Evolutionary conservation across 2,797 vertebrate species (phyloP).

Genomic region (Acridotheres tristis): DNA sequence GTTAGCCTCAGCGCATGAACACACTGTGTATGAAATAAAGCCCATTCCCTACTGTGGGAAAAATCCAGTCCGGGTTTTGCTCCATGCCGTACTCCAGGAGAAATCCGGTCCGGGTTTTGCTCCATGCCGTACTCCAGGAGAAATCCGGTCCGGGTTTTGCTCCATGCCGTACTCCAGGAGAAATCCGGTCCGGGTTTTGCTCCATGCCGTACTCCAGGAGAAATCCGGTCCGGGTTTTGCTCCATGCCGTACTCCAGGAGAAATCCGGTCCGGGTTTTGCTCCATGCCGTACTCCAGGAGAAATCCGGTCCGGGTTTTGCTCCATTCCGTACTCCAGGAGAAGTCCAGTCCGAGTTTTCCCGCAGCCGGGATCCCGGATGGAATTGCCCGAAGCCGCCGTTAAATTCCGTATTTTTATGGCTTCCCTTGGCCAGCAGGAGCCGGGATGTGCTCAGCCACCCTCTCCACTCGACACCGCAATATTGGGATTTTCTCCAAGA

Average conservation of each 20-base stretch:
- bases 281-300: rapidly evolving
- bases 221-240: neutral
- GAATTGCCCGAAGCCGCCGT: too few relatives aligned
- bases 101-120: neutral
- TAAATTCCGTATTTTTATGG: neutral
- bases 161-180: rapidly evolving
- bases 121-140: rapidly evolving
- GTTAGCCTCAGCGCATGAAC: neutral
- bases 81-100: rapidly evolving
- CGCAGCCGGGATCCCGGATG: neutral
- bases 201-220: rapidly evolving
- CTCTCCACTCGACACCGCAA: rapidly evolving
- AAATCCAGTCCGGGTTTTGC: neutral
- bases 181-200: neutral
- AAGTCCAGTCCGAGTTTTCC: neutral
- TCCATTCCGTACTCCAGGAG: rapidly evolving
- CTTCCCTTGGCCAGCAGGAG: neutral
- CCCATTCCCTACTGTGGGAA: rapidly evolving
- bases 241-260: rapidly evolving
- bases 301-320: neutral
- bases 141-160: neutral
- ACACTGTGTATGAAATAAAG: rapidly evolving
- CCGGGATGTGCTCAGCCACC: neutral
- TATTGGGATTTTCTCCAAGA: rapidly evolving
- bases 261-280: neutral